Base-by-base conservation (phyloP, 2,113 vertebrate genomes). In the Paradisaea rubra region DNA sequence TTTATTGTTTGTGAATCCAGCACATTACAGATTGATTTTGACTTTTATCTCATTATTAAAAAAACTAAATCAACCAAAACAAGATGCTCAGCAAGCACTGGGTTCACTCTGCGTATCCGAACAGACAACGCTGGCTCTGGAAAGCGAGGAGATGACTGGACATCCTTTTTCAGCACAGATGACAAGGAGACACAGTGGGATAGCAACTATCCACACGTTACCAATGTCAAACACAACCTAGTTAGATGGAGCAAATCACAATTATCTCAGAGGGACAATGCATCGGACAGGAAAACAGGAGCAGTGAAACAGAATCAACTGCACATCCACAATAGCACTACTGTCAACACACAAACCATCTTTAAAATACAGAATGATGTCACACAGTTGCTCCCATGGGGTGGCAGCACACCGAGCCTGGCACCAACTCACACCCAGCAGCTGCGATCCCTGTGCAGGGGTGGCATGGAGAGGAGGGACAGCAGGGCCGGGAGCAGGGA, bases 401-500 rank as follows among this genome's bases (percentile, higher is more conserved):
- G 49, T 22, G 24, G 31, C 1, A 5, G 72, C 86, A 71, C 3
- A 5, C 0, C 0, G 74, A 78, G 88, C 61, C 73, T 76, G 83
- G 60, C 74, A 91, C 27, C 7, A 3, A 22, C 52, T 74, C n/a
- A 18, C 52, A 27, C 42, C 23, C 54, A 61, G 49, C 7, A 49
- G 45, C 47, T 23, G 23, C 7, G 14, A 37, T 28, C 47, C 31
- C 56, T 30, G 33, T 3, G 16, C 2, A 3, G 4, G 25, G 22
- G 15, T 22, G n/a, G 66, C 3, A 9, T 4, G 1, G 15, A 66
- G 49, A 60, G 28, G 22, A 56, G 27, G 15, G 52, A 47, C 0
- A 60, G 35, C 60, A 54, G 41, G 20, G 33, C 19, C 0, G 0
- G 45, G 7, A 66, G 44, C 39, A 52, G 44, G 44, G 24, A 47